Evolutionary conservation across 2,888 invertebrate genomes (phyloP).

Genomic region (Cremastinae sp.): DNA sequence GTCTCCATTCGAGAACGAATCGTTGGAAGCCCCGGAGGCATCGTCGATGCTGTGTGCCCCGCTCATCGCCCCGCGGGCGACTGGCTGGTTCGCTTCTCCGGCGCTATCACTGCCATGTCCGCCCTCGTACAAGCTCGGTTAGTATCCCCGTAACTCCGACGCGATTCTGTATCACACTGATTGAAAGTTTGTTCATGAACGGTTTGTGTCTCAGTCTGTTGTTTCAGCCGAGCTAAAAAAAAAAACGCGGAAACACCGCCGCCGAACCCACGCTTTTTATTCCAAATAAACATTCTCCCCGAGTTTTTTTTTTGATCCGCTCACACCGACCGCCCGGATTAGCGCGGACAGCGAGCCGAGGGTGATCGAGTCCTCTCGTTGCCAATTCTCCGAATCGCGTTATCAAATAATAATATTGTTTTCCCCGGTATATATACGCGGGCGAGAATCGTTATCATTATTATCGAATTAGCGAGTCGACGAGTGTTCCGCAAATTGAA

Average conservation of each 20-base stretch:
- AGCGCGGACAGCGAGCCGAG: no score
- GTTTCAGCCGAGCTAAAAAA: conserved; percentile 23
- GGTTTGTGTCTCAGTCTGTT: conserved; percentile 31
- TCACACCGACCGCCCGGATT: no score
- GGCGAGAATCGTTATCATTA: background rate
- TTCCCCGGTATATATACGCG: no score
- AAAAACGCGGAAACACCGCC: conserved; percentile 20
- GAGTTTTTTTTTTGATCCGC: conserved; percentile 16
- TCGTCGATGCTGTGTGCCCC: conserved; percentile 60
- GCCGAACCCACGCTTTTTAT: conserved; percentile 1
- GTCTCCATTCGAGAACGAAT: conserved; percentile 52
- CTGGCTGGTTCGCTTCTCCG: conserved; percentile 47
- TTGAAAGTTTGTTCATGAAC: conserved; percentile 68
- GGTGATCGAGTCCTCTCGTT: no score
- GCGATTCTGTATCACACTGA: conserved; percentile 65
- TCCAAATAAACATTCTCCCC: conserved; percentile 24
- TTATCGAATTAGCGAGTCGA: background rate
- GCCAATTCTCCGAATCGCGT: no score
- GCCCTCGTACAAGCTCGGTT: conserved; percentile 76
- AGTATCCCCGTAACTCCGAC: conserved; percentile 69
- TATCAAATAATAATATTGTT: no score
- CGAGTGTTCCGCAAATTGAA: background rate
- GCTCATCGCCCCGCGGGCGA: no score
- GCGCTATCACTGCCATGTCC: conserved; percentile 66
- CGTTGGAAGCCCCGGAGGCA: conserved; percentile 42